A percentile compares a stretch with the other conserved stretches of the same genome.
These are phyloP conservation scores for Rotaria macrura DNA, from an alignment of 2,888 invertebrate species.

Conservation along the genomic window DNA sequence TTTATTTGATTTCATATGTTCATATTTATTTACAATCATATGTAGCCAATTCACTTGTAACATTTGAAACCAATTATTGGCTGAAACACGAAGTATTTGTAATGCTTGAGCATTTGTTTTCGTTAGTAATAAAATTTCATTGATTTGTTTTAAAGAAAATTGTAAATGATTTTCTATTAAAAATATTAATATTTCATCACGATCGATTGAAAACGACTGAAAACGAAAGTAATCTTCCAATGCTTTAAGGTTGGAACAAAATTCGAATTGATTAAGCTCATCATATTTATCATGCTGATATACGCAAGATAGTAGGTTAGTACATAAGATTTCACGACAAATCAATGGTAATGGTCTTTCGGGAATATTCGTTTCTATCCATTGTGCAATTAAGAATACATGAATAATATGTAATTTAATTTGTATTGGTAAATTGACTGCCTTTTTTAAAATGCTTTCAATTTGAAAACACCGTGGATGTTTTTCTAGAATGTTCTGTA, in stretches of 20 bases:
- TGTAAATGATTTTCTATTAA: background rate
- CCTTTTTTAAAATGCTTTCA: background rate
- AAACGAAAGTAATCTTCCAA: background rate
- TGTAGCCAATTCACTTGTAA: background rate
- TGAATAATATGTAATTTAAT: background rate
- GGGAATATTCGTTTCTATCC: background rate
- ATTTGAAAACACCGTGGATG: background rate
- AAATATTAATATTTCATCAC: background rate
- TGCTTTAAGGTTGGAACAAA: background rate
- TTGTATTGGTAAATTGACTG: background rate
- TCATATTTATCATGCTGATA: background rate
- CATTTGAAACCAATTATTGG: background rate
- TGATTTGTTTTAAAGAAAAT: background rate
- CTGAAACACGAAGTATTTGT: background rate
- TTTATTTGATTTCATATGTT: background rate
- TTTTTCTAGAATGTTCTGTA: background rate
- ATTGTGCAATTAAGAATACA: background rate
- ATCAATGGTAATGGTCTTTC: background rate
- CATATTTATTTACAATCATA: background rate
- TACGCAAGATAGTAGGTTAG: background rate
- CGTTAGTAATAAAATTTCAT: background rate
- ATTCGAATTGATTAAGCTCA: background rate
- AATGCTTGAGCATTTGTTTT: background rate
- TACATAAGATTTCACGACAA: background rate
- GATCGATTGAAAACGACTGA: background rate